Evolutionary conservation across 1,140 invertebrate genomes (phyloP).

Genomic region (Pogonomyrmex barbatus): DNA sequence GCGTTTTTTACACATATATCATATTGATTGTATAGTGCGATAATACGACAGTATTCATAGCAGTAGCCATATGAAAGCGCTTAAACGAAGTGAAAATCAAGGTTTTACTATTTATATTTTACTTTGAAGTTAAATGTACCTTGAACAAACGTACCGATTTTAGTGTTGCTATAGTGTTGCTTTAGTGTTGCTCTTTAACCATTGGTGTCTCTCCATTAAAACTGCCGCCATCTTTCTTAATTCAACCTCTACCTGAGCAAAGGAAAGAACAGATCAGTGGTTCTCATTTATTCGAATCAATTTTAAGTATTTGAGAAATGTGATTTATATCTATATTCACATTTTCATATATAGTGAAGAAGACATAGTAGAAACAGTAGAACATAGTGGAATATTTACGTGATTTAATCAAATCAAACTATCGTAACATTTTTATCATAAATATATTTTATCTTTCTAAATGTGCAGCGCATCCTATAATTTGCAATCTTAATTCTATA

Average conservation of each 20-base stretch:
- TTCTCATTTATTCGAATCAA: slow-evolving; percentile 11
- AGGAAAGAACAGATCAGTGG: background rate
- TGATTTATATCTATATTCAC: background rate
- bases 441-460: background rate
- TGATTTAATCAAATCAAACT: background rate
- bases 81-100: background rate
- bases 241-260: background rate
- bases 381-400: background rate
- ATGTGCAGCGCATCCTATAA: background rate
- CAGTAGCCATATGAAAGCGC: background rate
- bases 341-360: background rate
- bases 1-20: background rate
- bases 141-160: background rate
- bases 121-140: background rate
- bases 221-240: slow-evolving; percentile 20
- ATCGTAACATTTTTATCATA: no score
- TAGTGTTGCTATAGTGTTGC: background rate
- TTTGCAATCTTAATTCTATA: background rate
- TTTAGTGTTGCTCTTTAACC: background rate
- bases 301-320: background rate
- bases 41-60: background rate
- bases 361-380: background rate
- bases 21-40: background rate
- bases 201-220: slow-evolving; percentile 7
- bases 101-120: background rate